Evolutionary conservation across 1,140 invertebrate genomes (phyloP).

Genomic region (Neotoxoptera formosana): DNA sequence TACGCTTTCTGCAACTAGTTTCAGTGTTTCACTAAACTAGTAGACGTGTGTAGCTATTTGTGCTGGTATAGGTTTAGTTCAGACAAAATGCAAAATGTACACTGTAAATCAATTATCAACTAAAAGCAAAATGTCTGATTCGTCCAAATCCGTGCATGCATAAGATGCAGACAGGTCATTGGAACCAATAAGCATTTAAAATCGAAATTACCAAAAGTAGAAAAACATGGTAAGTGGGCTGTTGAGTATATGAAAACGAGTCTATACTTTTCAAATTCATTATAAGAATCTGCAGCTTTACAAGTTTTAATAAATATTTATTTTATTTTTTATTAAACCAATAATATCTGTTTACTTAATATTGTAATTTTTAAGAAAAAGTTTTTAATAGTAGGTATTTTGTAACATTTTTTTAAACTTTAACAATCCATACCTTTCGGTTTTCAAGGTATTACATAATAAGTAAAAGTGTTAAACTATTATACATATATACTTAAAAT

Average conservation of each 20-base stretch:
- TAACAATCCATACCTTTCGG: no score
- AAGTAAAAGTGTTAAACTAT: no score
- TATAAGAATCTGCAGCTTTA: neutral
- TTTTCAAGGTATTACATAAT: no score
- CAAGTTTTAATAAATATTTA: neutral
- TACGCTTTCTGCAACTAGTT: constrained; percentile 42
- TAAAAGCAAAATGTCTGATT: neutral
- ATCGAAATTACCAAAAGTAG: neutral
- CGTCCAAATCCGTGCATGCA: neutral
- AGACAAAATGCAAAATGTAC: neutral
- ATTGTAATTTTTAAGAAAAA: neutral
- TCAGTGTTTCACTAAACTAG: neutral
- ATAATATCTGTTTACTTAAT: neutral
- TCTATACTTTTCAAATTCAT: neutral
- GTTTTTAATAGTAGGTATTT: neutral
- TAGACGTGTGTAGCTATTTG: neutral
- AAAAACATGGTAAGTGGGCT: neutral
- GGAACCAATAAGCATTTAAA: neutral
- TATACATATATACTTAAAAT: no score
- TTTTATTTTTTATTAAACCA: neutral
- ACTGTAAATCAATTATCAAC: neutral
- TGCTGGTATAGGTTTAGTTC: neutral
- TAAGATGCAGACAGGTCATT: no score
- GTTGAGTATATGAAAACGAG: neutral
- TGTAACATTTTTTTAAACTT: neutral